Evolutionary conservation across 2,113 vertebrate genomes (phyloP), one percentile per base, ranked within the genome.

Genomic region (Lophochroa leadbeateri): DNA sequence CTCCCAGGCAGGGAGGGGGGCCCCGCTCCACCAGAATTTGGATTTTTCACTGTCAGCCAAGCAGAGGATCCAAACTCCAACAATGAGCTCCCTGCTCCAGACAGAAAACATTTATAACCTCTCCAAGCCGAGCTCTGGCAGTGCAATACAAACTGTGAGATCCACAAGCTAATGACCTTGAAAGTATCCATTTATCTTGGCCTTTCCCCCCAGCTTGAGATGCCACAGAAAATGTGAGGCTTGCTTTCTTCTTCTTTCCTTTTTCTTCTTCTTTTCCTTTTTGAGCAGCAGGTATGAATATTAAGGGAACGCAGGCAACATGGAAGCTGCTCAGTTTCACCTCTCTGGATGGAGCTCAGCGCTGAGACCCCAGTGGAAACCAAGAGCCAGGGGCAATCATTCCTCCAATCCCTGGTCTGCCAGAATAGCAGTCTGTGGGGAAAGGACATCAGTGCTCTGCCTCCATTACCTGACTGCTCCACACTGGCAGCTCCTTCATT

Each of bases 111-210:
- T 97, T 97, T 97, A 97, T 97, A 98, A 98, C 93, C 95, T 92
- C 94, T 96, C 96, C 84, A 92, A 97, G 94, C 95, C 39, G 61
- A 93, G 96, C 91, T 96, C 96, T 98, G 98, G 97, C 96, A 97
- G 85, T 90, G 94, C 13, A 19, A 96, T 95, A 96, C 80, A 94
- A 95, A 95, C 96, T 63, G 90, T 88, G 94, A 97, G 89, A 95
- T 97, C 94, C 89, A 95, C 92, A 92, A 97, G 96, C 92, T 98
- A 98, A 98, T 97, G 97, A 98, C 97, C 98, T 98, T 97, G 97
- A 98, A 98, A 96, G 94, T 96, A 97, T 96, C 96, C 96, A 98
- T 98, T 98, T 98, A 98, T 98, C 97, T 98, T 44, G 71, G 97
- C 97, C 96, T 98, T 98, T 97, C 61, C 91, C 94, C 98, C 91